These are phyloP conservation scores for Sialis lutaria DNA, from an alignment of 2,888 invertebrate genomes.

Conservation along the genomic window DNA sequence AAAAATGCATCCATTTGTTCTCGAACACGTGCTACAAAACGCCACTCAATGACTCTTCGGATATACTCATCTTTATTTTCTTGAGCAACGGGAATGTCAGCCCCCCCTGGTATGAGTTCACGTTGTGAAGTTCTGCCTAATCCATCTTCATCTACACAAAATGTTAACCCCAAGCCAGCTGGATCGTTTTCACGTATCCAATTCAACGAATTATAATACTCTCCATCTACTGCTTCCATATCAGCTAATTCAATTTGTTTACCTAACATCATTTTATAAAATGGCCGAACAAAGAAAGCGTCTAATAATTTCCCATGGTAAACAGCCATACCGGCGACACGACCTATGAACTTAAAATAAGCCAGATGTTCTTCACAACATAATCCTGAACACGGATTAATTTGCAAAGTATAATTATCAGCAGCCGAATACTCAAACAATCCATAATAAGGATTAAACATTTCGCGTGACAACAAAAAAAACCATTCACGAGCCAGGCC, in stretches of 20 bases:
- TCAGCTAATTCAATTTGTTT: slow-evolving; percentile 88
- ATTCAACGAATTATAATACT: slow-evolving; percentile 93
- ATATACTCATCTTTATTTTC: slow-evolving; percentile 97
- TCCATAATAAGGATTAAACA: slow-evolving; percentile 99
- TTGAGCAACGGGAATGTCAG: slow-evolving; percentile 76
- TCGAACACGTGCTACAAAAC: slow-evolving; percentile 91
- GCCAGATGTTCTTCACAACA: slow-evolving; percentile 96
- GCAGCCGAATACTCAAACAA: slow-evolving; percentile 98
- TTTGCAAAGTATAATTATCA: slow-evolving; percentile 97
- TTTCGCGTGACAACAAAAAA: slow-evolving; percentile 94
- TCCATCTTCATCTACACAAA: slow-evolving; percentile 92
- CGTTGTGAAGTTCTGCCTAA: slow-evolving; percentile 88
- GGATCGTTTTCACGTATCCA: slow-evolving; percentile 97
- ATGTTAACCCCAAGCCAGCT: slow-evolving; percentile 81
- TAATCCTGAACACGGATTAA: slow-evolving; percentile 93
- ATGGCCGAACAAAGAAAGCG: slow-evolving; percentile 98
- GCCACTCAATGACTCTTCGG: slow-evolving; percentile 91
- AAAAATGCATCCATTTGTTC: slow-evolving; percentile 94
- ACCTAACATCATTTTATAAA: slow-evolving; percentile 99
- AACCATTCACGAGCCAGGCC: slow-evolving; percentile 97
- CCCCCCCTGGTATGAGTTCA: slow-evolving; percentile 81
- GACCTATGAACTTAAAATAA: slow-evolving; percentile 97
- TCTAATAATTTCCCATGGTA: slow-evolving; percentile 96
- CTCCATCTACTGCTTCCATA: slow-evolving; percentile 98
- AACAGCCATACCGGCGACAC: slow-evolving; percentile 97